A percentile compares a stretch with the other conserved stretches of the same genome.
phyloP scores from a whole-genome alignment of 92 coral and sea anemone genomes.

The Epizoanthus stellaris region DNA sequence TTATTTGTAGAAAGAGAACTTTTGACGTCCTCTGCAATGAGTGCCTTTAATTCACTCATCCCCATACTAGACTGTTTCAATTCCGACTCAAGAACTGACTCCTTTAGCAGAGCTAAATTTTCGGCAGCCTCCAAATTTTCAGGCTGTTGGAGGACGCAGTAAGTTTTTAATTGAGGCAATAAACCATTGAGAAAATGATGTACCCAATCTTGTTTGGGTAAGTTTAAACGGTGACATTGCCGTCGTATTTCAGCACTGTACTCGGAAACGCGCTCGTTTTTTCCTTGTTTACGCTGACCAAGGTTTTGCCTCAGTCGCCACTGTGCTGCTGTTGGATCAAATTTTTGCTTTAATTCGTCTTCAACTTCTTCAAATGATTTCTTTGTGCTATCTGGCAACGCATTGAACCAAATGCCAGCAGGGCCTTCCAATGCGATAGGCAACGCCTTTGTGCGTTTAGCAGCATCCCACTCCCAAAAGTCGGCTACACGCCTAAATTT shows the following conservation, averaged over 20 bases:
- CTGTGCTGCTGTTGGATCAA: conserved; percentile 15
- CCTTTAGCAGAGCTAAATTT: conserved; percentile 18
- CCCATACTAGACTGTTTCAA: too few relatives aligned
- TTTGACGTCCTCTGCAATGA: too few relatives aligned
- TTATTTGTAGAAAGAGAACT: too few relatives aligned
- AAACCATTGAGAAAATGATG: conserved; percentile 20
- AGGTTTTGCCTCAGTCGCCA: conserved; percentile 26
- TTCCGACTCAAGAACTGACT: conserved; percentile 14
- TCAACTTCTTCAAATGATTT: conserved; percentile 15
- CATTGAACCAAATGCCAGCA: conserved; percentile 31
- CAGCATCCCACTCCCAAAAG: conserved; percentile 9
- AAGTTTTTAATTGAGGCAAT: background rate
- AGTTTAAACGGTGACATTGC: conserved; percentile 22
- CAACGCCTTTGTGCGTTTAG: background rate
- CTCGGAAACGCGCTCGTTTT: background rate
- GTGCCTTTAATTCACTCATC: too few relatives aligned
- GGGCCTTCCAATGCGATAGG: conserved; percentile 11
- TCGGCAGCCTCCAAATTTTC: conserved; percentile 26
- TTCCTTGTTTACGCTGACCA: conserved; percentile 41
- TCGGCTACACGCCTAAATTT: conserved; percentile 14
- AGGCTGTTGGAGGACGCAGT: conserved; percentile 19
- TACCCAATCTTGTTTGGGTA: conserved; percentile 22
- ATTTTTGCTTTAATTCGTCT: background rate
- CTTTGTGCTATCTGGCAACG: background rate
- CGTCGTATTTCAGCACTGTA: conserved; percentile 14